Percentiles rank a stretch among this genome's conserved stretches.
phyloP scores from a whole-genome alignment of 2,888 invertebrate species.

The Ellobium chinense region DNA sequence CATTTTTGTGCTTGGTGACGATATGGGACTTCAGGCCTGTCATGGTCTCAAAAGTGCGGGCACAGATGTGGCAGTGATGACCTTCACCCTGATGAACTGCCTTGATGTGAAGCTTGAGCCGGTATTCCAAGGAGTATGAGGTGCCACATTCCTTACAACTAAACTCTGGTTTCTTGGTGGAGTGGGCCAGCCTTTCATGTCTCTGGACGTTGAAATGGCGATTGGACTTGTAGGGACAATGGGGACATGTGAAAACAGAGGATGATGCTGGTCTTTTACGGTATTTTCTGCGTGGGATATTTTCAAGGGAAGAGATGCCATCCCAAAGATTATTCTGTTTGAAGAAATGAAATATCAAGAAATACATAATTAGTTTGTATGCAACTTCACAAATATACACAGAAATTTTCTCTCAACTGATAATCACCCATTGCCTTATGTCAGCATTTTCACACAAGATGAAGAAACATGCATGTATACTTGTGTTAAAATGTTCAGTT shows the following conservation, averaged over 20 bases:
- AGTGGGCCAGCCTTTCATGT: slow-evolving; percentile 45
- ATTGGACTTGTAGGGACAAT: slow-evolving; percentile 47
- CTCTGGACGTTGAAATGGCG: slow-evolving; percentile 46
- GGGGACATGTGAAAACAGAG: slow-evolving; percentile 42
- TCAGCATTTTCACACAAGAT: too few species aligned
- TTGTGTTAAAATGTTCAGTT: too few species aligned
- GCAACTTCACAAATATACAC: too few species aligned
- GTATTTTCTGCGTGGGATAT: slow-evolving; percentile 32
- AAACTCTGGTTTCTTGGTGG: slow-evolving; percentile 46
- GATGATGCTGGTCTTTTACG: slow-evolving; percentile 34
- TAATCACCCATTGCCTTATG: too few species aligned
- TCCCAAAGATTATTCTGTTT: slow-evolving; percentile 34
- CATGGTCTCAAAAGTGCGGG: slow-evolving; percentile 46
- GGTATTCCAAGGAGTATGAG: slow-evolving; percentile 44
- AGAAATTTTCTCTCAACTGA: too few species aligned
- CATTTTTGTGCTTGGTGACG: slow-evolving; percentile 46
- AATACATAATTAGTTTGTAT: neutral
- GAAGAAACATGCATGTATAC: too few species aligned
- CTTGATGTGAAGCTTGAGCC: slow-evolving; percentile 45
- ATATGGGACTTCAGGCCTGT: slow-evolving; percentile 46
- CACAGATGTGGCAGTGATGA: slow-evolving; percentile 43
- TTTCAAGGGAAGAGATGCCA: slow-evolving; percentile 5
- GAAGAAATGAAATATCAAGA: neutral
- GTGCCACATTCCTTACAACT: slow-evolving; percentile 48
- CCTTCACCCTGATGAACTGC: slow-evolving; percentile 47